Conservation (phyloP, 1,140 invertebrate genomes). For the Bradysia coprophila region DNA sequence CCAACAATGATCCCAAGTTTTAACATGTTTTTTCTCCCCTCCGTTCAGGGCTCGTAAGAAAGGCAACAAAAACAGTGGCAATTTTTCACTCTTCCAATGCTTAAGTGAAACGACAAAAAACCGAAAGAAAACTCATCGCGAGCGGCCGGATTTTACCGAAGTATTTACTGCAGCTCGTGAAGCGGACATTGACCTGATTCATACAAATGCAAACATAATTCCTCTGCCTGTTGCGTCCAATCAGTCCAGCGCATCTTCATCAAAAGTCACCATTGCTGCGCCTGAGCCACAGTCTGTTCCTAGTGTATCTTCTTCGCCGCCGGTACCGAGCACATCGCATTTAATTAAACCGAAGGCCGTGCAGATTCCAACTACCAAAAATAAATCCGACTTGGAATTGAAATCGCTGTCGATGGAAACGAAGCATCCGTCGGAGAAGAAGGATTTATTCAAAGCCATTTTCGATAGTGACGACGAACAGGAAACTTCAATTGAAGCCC, state of each 20-base stretch:
- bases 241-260: too few species aligned
- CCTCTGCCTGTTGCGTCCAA: too few species aligned
- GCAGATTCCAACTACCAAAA: background rate
- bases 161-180: too few species aligned
- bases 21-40: background rate
- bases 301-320: too few species aligned
- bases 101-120: background rate
- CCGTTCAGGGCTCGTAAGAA: background rate
- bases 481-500: too few species aligned
- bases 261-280: too few species aligned
- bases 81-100: background rate
- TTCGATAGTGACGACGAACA: constrained; percentile 34
- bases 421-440: constrained; percentile 28
- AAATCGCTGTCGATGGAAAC: constrained; percentile 20
- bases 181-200: too few species aligned
- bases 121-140: background rate
- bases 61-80: background rate
- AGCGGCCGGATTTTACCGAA: too few species aligned
- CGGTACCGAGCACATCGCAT: background rate
- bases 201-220: too few species aligned
- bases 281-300: background rate
- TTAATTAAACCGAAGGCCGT: background rate
- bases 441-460: constrained; percentile 37
- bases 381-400: constrained; percentile 14
- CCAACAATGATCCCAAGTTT: background rate